A percentile compares a stretch with the other conserved stretches of the same genome.
Evolutionary conservation across 2,113 vertebrate genomes (phyloP).

Genomic region (Bagarius yarrelli): DNA sequence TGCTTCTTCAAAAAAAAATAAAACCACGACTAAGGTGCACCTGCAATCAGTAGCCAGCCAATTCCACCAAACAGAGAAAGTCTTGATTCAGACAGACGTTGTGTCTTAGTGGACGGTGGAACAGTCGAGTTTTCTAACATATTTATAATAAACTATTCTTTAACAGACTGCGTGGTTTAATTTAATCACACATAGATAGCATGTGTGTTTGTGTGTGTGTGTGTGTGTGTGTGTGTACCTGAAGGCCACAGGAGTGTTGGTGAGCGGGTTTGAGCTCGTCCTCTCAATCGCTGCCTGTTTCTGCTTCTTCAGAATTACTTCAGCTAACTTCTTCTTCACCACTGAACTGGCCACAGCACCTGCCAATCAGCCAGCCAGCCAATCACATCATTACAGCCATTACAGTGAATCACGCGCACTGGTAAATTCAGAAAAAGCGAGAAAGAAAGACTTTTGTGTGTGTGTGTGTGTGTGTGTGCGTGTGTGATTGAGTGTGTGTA

Average conservation of each 20-base stretch:
- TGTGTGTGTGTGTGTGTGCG: background rate
- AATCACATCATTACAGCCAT: conserved; percentile 2
- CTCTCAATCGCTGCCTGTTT: conserved; percentile 84
- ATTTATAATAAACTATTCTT: too few relatives aligned
- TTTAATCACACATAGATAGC: background rate
- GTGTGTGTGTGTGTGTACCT: conserved; percentile 72
- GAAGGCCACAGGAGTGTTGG: conserved; percentile 71
- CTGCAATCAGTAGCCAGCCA: too few relatives aligned
- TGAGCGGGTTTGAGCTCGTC: conserved; percentile 73
- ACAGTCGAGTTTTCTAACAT: too few relatives aligned
- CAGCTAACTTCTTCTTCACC: conserved; percentile 87
- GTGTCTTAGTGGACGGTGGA: too few relatives aligned
- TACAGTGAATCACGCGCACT: background rate
- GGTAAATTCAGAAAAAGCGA: background rate
- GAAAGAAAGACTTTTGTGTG: background rate
- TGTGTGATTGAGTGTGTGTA: background rate
- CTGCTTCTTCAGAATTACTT: conserved; percentile 86
- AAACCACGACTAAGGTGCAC: too few relatives aligned
- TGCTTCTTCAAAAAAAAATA: too few relatives aligned
- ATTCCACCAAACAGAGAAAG: too few relatives aligned
- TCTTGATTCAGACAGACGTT: too few relatives aligned
- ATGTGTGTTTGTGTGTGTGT: conserved; percentile 9
- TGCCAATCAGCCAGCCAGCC: conserved; percentile 55
- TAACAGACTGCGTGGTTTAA: background rate
- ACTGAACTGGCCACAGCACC: conserved; percentile 89